These are phyloP conservation scores for Pleuronectes platessa DNA, from an alignment of 2,113 vertebrate species.

Conservation along the genomic window DNA sequence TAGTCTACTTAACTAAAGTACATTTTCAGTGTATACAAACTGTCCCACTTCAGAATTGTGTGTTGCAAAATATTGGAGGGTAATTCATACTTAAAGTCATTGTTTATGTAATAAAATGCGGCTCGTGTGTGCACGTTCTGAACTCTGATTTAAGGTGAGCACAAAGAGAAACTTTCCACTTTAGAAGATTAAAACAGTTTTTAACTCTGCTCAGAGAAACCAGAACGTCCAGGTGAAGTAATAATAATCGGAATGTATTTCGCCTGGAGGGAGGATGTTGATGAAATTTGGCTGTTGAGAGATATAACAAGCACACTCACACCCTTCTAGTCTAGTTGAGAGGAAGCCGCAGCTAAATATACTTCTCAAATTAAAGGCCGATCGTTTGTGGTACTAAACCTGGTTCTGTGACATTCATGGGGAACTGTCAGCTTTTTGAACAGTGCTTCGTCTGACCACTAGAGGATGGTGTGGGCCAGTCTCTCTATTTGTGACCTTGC, in stretches of 20 bases:
- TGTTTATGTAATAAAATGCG: background rate
- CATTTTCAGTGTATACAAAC: background rate
- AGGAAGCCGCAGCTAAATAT: constrained; percentile 33
- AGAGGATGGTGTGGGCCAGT: constrained; percentile 72
- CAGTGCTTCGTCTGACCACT: constrained; percentile 48
- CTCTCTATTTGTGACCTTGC: constrained; percentile 74
- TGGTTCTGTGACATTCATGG: constrained; percentile 22
- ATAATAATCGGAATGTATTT: background rate
- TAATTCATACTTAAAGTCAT: background rate
- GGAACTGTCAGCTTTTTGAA: constrained; percentile 5
- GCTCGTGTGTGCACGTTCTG: background rate
- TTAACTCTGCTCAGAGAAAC: background rate
- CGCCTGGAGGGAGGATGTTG: background rate
- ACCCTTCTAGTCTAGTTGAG: constrained; percentile 14
- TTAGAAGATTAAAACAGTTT: constrained; percentile 1
- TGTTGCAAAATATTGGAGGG: background rate
- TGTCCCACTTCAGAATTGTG: background rate
- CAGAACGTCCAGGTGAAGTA: constrained; percentile 4
- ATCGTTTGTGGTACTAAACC: constrained; percentile 36
- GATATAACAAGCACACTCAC: background rate
- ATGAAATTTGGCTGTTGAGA: background rate
- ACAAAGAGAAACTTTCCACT: background rate
- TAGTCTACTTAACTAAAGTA: background rate
- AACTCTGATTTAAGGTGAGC: background rate
- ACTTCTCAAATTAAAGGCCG: background rate